These are phyloP conservation scores for Corythoichthys haematopterus DNA, from an alignment of 2,113 vertebrate genomes.

Conservation along the genomic window DNA sequence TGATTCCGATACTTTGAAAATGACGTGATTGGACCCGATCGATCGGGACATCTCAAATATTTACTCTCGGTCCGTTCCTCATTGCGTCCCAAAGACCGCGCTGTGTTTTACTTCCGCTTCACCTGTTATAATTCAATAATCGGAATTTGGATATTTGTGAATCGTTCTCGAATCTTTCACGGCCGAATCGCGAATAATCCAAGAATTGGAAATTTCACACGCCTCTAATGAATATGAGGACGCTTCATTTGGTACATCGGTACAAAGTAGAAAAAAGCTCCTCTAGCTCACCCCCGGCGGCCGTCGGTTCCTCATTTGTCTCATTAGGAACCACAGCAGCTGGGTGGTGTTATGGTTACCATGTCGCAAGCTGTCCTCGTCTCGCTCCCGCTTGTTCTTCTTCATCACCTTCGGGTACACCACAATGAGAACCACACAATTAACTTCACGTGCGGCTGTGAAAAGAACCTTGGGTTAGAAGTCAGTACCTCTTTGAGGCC, in stretches of 20 bases:
- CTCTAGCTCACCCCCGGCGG: slow-evolving; percentile 77
- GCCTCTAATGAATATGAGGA: neutral
- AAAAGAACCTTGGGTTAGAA: neutral
- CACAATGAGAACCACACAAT: neutral
- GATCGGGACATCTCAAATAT: no score
- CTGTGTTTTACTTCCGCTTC: no score
- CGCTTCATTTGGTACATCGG: neutral
- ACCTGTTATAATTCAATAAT: no score
- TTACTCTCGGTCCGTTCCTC: no score
- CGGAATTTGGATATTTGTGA: no score
- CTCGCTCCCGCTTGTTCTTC: slow-evolving; percentile 91
- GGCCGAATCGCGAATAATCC: no score
- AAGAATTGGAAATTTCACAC: no score
- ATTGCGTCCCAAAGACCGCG: no score
- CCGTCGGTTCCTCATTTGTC: slow-evolving; percentile 88
- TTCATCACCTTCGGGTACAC: slow-evolving; percentile 80
- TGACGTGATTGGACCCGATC: no score
- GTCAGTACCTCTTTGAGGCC: slow-evolving; percentile 82
- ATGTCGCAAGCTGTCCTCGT: slow-evolving; percentile 87
- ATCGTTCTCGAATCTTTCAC: no score
- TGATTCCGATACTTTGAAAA: no score
- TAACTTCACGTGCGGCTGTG: neutral
- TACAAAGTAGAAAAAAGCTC: neutral
- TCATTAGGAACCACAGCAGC: slow-evolving; percentile 97
- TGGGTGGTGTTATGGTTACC: slow-evolving; percentile 92